Conservation (phyloP, 2,113 vertebrate species). For the Xenopus laevis region DNA sequence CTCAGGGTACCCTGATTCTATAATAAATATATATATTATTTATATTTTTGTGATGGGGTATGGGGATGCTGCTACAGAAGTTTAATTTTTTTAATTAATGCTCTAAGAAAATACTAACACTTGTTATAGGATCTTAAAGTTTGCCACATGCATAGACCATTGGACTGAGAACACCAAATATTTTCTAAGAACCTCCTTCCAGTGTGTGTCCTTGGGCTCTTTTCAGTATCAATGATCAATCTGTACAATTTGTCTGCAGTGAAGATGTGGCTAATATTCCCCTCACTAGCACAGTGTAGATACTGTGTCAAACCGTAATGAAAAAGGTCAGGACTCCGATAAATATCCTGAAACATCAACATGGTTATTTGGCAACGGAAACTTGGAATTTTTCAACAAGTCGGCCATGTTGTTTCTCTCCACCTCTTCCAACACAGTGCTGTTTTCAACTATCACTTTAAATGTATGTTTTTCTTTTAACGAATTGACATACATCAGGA, state of each 20-base stretch:
- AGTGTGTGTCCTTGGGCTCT: background rate
- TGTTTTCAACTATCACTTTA: too few species aligned
- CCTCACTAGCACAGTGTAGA: background rate
- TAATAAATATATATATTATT: background rate
- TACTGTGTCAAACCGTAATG: background rate
- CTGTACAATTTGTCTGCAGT: background rate
- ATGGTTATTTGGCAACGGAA: too few species aligned
- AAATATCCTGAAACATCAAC: too few species aligned
- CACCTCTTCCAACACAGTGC: too few species aligned
- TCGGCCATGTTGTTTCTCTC: too few species aligned
- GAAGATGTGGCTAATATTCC: background rate
- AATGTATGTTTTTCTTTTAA: slow-evolving; percentile 3
- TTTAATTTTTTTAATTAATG: background rate
- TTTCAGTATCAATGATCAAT: background rate
- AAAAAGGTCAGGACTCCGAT: too few species aligned
- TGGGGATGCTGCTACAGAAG: background rate
- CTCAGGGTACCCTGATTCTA: background rate
- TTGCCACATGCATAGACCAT: background rate
- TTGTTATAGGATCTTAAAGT: background rate
- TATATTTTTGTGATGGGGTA: background rate
- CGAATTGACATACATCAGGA: slow-evolving; percentile 19
- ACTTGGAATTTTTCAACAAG: too few species aligned
- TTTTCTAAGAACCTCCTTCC: background rate
- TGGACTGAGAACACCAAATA: background rate
- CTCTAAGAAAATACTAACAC: background rate